A percentile compares a stretch with the other conserved stretches of the same genome.
Conservation (phyloP, 1,140 invertebrate species). For the Pseudomyrmex dendroicus region DNA sequence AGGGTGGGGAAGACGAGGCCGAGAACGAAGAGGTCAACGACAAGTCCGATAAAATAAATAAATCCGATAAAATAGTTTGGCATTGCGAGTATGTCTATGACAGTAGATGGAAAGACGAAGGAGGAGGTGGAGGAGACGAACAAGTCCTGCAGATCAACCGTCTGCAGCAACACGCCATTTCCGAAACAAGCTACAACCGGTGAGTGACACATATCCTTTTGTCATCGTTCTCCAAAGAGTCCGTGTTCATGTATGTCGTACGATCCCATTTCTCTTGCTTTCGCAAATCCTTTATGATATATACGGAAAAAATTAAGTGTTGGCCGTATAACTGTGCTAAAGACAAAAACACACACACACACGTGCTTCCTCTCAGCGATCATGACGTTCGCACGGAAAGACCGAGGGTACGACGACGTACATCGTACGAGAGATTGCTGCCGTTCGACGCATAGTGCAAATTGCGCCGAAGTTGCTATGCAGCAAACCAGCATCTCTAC, state of each 20-base stretch:
- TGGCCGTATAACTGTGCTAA: constrained; percentile 63
- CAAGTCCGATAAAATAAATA: no score
- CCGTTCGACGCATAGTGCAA: constrained; percentile 45
- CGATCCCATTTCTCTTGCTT: constrained; percentile 19
- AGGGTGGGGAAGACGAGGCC: constrained; percentile 64
- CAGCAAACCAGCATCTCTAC: constrained; percentile 9
- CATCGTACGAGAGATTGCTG: constrained; percentile 44
- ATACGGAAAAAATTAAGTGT: constrained; percentile 70
- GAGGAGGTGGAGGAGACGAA: constrained; percentile 69
- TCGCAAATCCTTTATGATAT: constrained; percentile 25
- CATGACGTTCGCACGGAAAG: constrained; percentile 53
- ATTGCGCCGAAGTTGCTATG: constrained; percentile 38
- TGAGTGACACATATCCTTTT: constrained; percentile 68
- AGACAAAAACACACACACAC: background rate
- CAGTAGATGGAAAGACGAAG: no score
- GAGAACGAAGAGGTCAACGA: no score
- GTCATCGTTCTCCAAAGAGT: background rate
- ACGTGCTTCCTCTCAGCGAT: constrained; percentile 42
- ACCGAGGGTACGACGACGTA: background rate
- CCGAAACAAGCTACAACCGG: constrained; percentile 75
- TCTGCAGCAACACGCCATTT: constrained; percentile 73
- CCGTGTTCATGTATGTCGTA: constrained; percentile 35
- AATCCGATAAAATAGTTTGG: no score
- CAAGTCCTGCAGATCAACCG: constrained; percentile 68
- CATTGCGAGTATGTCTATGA: no score